Evolutionary conservation across 1,140 invertebrate genomes (phyloP), one percentile per base, ranked within the genome.

Genomic region (Hirudo medicinalis): DNA sequence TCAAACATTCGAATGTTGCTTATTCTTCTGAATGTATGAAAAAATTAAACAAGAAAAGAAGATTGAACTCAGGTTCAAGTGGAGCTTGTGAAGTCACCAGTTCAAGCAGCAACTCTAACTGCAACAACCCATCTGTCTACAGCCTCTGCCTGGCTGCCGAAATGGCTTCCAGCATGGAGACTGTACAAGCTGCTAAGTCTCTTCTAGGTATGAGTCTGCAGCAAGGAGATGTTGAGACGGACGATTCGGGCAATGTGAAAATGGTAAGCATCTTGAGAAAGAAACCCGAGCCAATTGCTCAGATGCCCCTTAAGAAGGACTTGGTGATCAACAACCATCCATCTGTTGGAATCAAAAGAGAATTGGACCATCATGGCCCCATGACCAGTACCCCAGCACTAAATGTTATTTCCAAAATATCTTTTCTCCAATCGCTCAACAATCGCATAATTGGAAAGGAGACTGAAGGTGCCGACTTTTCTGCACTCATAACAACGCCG

Each of bases 111-210:
- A 63, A 63, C 57, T 25, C 22, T 20, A 63, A 63, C 57, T 25
- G 29, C 29, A 63, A 63, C 57, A 63, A 63, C 13, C 57, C 22
- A 32, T 63, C 57, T 11, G 57, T 63, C 9, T 63, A 63, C 20
- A 63, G 29, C 15, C 57, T 63, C 22, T 63, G 57, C 57, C 13
- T 63, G 22, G 57, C 57, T 25, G 57, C 57, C 17, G 57, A 63
- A 63, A 63, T 63, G 9, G 57, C 57, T 25, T 63, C 57, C 57
- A 63, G 57, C 57, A 63, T 63, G 57, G 57, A 63, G 29, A 63
- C 57, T 2, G 57, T 63, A 6, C 57, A 63, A 22, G 57, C 57
- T 25, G 57, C 57, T 32, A 63, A 63, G 57, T 63, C 57, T 63
- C 57, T 63, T 15, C 20, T 63, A 20, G 57, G 57, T 32, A 63